Evolutionary conservation across 2,888 invertebrate species (phyloP), one percentile per base, ranked within the genome.

Genomic region (Tipula unca): DNA sequence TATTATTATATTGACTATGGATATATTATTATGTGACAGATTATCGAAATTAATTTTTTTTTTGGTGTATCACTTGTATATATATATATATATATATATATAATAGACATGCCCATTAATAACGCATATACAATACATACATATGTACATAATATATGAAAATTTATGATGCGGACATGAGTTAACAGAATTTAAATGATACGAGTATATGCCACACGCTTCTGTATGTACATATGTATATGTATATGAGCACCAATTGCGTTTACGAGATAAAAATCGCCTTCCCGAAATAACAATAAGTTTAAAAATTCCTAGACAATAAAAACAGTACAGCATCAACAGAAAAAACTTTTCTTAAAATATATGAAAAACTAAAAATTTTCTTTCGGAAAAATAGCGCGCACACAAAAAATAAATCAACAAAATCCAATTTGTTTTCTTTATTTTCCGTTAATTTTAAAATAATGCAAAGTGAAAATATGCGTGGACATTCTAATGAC

Each of bases 391-490:
- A 69, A 42, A 69, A 69, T 10, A 69, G 10, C 6, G n/a, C n/a
- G n/a, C n/a, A n/a, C n/a, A n/a, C n/a, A n/a, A n/a, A n/a, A n/a
- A n/a, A n/a, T n/a, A n/a, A n/a, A 69, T 25, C 69, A 25, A 69
- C 20, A 69, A 69, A 69, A 69, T 17, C 69, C 69, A 20, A 69
- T 25, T 69, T 69, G 20, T 20, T 54, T 69, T 69, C 69, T 69
- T 69, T 69, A 69, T 69, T 69, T 69, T 69, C 69, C 69, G 69
- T 69, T 69, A 69, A 69, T 69, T 69, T 69, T 69, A 69, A 69
- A 69, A 69, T 69, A 69, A 69, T 69, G 69, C 69, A 69, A 69
- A 69, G 69, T 69, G 69, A 69, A 69, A 69, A 69, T 69, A 69
- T 69, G 69, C 69, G 69, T 69, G 69, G 69, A 69, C 69, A 69